Evolutionary conservation across 2,113 vertebrate genomes (phyloP).

Genomic region (Callionymus lyra): DNA sequence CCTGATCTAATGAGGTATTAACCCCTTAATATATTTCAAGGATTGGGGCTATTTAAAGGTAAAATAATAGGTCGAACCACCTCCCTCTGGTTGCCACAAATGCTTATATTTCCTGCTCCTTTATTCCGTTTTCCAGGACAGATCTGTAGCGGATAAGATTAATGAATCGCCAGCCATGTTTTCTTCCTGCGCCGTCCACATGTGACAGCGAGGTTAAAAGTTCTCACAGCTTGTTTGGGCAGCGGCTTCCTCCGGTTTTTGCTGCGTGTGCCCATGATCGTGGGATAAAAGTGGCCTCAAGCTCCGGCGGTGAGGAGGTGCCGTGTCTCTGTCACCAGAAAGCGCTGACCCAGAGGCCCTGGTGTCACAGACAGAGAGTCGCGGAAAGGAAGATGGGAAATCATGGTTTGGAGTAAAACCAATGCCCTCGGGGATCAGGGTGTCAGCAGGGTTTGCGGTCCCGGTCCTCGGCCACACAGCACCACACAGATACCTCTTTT

Average conservation of each 20-base stretch:
- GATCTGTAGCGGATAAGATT: no score
- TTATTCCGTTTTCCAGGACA: no score
- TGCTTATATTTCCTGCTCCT: no score
- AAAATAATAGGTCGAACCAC: no score
- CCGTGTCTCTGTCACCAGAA: conserved; percentile 44
- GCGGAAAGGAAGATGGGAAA: conserved; percentile 48
- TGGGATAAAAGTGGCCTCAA: conserved; percentile 47
- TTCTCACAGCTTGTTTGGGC: conserved; percentile 30
- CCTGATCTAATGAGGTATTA: no score
- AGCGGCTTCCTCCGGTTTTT: conserved; percentile 24
- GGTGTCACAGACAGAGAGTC: conserved; percentile 44
- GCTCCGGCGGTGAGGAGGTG: conserved; percentile 34
- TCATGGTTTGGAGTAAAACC: conserved; percentile 61
- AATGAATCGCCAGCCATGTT: conserved; percentile 7
- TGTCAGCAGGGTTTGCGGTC: conserved; percentile 62
- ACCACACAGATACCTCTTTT: conserved; percentile 40
- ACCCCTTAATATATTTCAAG: no score
- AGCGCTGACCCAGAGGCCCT: conserved; percentile 37
- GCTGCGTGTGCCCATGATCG: conserved; percentile 22
- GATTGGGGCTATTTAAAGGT: no score
- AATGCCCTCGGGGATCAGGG: conserved; percentile 56
- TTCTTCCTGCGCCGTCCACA: conserved; percentile 27
- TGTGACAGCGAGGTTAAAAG: conserved; percentile 38
- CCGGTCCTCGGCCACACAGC: conserved; percentile 32
- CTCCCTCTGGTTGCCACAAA: no score